These are phyloP conservation scores for Cheilosia variabilis DNA, from an alignment of 2,888 invertebrate genomes.

Conservation along the genomic window DNA sequence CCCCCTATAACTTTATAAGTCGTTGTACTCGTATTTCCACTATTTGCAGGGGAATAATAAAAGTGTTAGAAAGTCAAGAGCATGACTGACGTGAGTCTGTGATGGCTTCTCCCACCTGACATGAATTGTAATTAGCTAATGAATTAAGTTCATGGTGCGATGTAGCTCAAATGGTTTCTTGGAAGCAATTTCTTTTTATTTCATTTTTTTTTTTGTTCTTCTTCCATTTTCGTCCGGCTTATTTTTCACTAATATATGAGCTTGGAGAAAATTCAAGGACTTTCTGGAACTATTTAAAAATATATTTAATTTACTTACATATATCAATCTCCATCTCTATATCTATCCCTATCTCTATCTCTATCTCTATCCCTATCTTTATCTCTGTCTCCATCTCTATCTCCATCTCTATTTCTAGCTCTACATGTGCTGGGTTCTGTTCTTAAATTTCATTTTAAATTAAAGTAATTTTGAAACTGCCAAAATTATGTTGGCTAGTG, in stretches of 20 bases:
- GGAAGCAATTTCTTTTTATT: not conserved
- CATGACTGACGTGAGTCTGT: conserved; percentile 6
- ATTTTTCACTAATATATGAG: not conserved
- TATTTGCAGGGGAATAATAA: too few relatives aligned
- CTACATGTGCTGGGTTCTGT: not conserved
- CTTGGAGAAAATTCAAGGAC: too few relatives aligned
- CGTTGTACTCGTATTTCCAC: too few relatives aligned
- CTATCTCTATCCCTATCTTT: too few relatives aligned
- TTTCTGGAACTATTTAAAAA: too few relatives aligned
- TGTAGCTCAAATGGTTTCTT: not conserved
- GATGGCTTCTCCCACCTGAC: conserved; percentile 40
- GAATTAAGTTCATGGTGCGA: conserved; percentile 29
- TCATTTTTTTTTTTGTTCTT: not conserved
- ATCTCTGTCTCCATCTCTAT: too few relatives aligned
- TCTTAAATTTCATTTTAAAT: not conserved
- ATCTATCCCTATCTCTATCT: too few relatives aligned
- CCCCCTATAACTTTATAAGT: too few relatives aligned
- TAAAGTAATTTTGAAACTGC: not conserved
- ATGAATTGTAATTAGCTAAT: conserved; percentile 70
- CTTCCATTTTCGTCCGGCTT: not conserved
- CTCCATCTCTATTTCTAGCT: too few relatives aligned
- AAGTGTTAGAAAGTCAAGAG: conserved; percentile 21
- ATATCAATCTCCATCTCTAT: too few relatives aligned
- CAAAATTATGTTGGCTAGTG: not conserved
- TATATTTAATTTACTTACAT: too few relatives aligned